A percentile compares a stretch with the other conserved stretches of the same genome.
These are phyloP conservation scores for Pygoscelis adeliae DNA, from an alignment of 2,113 vertebrate genomes.

Conservation along the genomic window DNA sequence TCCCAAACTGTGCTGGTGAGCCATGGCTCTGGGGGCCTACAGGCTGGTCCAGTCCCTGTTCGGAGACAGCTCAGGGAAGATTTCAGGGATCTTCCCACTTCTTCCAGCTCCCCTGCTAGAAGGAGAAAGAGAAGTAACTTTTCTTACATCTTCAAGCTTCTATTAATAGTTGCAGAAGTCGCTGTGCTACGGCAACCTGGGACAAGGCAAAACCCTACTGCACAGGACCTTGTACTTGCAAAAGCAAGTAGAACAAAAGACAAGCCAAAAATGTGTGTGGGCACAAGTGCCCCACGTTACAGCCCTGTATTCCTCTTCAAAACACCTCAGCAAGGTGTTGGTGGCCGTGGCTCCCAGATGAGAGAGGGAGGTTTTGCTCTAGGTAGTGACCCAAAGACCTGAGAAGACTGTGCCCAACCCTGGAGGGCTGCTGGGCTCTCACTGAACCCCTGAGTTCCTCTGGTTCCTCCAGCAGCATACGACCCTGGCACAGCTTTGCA, in stretches of 20 bases:
- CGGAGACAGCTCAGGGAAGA: not conserved
- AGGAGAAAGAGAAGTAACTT: constrained; percentile 34
- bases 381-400: not conserved
- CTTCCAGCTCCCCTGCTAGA: not conserved
- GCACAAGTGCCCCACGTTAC: not conserved
- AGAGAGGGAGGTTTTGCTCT: not conserved
- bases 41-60: not conserved
- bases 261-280: not conserved
- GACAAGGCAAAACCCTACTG: not conserved
- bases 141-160: constrained; percentile 16
- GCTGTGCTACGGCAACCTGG: not conserved
- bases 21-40: not conserved
- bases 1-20: not conserved
- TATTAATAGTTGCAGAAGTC: constrained; percentile 26
- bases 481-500: not conserved
- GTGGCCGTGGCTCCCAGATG: fast-evolving
- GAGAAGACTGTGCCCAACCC: not conserved
- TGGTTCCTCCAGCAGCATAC: not conserved
- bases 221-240: not conserved
- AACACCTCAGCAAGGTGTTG: not conserved
- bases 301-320: not conserved
- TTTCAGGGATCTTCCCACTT: not conserved
- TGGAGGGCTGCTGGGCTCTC: not conserved
- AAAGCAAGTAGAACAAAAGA: not conserved
- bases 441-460: not conserved